phyloP scores from a whole-genome alignment of 2,888 invertebrate genomes.

The Craniophora ligustri region DNA sequence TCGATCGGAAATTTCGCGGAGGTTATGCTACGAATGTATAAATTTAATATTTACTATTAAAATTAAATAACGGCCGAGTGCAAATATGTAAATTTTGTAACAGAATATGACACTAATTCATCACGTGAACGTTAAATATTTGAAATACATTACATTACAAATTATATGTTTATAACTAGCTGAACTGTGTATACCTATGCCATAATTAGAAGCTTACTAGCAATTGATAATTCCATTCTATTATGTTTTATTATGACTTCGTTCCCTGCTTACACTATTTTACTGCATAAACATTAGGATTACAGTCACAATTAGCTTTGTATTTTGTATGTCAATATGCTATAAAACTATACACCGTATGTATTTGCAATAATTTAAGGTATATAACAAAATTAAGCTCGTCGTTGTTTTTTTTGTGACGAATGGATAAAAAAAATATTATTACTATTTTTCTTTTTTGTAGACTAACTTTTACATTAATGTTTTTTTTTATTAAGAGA shows the following conservation, averaged over 20 bases:
- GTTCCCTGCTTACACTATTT: conserved; percentile 20
- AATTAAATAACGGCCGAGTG: conserved; percentile 18
- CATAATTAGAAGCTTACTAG: conserved; percentile 43
- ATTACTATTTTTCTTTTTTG: too few species aligned
- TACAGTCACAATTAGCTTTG: conserved; percentile 12
- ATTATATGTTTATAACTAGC: too few species aligned
- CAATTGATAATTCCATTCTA: conserved; percentile 32
- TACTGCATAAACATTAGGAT: conserved; percentile 14
- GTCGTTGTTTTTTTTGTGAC: too few species aligned
- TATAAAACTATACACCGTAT: too few species aligned
- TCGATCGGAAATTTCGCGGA: conserved; percentile 11
- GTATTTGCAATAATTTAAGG: conserved; percentile 2
- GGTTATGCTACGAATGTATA: conserved; percentile 4
- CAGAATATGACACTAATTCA: too few species aligned
- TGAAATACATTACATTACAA: too few species aligned
- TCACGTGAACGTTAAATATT: too few species aligned
- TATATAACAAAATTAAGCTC: neutral
- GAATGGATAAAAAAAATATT: too few species aligned
- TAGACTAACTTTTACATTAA: too few species aligned
- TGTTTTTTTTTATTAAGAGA: too few species aligned
- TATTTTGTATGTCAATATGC: conserved; percentile 5
- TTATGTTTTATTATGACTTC: neutral
- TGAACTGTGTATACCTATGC: neutral
- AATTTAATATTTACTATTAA: conserved; percentile 15
- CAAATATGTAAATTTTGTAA: too few species aligned